Percentiles rank a stretch among this genome's conserved stretches.
These are phyloP conservation scores for Morphnarchus princeps DNA, from an alignment of 2,113 vertebrate genomes.

Conservation along the genomic window DNA sequence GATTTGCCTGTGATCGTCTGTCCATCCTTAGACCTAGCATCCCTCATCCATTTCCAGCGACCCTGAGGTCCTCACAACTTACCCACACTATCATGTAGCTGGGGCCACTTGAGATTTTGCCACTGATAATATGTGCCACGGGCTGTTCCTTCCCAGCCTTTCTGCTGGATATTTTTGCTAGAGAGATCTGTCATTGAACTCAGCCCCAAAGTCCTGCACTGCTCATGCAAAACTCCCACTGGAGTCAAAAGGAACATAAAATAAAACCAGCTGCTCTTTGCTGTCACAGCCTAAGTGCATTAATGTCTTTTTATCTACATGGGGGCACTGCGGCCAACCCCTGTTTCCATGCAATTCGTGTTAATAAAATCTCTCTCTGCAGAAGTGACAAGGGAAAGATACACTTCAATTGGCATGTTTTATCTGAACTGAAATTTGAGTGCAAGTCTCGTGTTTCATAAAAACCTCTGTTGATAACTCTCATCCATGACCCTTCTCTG, in stretches of 20 bases:
- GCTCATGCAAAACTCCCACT: neutral
- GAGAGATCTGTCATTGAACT: neutral
- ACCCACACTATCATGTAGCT: accelerated
- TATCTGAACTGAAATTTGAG: constrained; percentile 39
- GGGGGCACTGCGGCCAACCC: neutral
- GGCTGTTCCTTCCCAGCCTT: neutral
- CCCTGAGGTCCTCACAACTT: neutral
- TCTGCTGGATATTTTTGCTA: accelerated
- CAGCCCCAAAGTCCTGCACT: neutral
- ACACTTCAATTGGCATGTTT: constrained; percentile 5
- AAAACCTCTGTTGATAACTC: constrained; percentile 10
- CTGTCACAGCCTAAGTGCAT: constrained; percentile 52
- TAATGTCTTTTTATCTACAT: constrained; percentile 30
- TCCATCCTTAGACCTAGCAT: neutral
- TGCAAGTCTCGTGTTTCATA: neutral
- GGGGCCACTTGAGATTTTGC: neutral
- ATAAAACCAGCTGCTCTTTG: neutral
- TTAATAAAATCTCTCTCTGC: constrained; percentile 50
- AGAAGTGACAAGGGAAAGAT: constrained; percentile 10
- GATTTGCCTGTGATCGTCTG: neutral
- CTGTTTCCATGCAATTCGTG: neutral
- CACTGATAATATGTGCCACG: accelerated
- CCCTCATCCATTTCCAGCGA: neutral
- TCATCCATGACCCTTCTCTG: neutral
- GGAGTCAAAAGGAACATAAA: constrained; percentile 27